Conservation (phyloP, 2,113 vertebrate genomes). For the Hyaena hyaena region DNA sequence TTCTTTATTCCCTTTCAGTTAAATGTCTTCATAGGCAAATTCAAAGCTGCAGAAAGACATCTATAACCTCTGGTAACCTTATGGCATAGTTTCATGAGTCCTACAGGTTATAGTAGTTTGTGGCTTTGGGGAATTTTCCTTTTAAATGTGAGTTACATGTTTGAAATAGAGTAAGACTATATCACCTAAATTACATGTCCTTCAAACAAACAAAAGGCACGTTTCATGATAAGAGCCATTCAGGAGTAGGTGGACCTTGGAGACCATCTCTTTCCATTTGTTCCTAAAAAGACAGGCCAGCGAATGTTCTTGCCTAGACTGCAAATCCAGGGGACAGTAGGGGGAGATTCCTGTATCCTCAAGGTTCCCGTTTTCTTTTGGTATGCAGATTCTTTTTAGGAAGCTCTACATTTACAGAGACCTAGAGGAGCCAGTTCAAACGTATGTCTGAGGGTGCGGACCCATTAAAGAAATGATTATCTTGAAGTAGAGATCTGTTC, state of each 20-base stretch:
- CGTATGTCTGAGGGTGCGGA: not conserved
- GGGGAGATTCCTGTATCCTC: not conserved
- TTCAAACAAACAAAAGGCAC: not conserved
- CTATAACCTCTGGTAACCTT: not conserved
- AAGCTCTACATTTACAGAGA: not conserved
- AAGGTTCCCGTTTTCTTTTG: not conserved
- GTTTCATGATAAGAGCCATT: not conserved
- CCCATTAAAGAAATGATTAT: not conserved
- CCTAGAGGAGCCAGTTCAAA: not conserved
- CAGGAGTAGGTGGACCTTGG: not conserved
- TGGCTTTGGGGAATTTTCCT: conserved; percentile 1
- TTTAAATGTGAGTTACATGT: not conserved
- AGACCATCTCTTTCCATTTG: not conserved
- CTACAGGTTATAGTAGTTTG: not conserved
- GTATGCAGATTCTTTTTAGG: not conserved
- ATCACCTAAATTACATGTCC: not conserved
- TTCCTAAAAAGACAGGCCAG: not conserved
- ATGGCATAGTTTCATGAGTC: not conserved
- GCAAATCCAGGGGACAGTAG: not conserved
- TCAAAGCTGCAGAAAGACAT: not conserved
- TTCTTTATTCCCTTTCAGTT: not conserved
- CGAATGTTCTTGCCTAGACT: not conserved
- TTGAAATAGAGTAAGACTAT: conserved; percentile 10
- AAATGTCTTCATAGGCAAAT: not conserved
- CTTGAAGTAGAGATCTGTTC: not conserved